Evolutionary conservation across 2,113 vertebrate genomes (phyloP), one percentile per base, ranked within the genome.

Genomic region (Rhea pennata): DNA sequence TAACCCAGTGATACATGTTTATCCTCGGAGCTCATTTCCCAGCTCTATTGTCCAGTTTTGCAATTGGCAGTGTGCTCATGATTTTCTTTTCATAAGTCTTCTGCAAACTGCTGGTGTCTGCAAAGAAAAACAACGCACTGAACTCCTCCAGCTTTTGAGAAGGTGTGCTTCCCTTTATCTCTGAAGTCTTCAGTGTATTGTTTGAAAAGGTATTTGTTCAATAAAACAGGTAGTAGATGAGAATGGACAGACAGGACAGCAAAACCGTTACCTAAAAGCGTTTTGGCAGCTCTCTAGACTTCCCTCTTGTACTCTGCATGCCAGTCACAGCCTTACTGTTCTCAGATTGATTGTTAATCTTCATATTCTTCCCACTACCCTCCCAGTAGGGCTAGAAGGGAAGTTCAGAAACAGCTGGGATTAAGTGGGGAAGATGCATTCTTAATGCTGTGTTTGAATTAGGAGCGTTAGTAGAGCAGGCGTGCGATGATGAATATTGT

Each of bases 1-100:
- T 84, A 33, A 33, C 33, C 14, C 29, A 62, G 11, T 0, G 0
- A 67, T 40, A 36, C 2, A 2, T 40, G 39, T 91, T 81, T 0
- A 0, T 74, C 64, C 8, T 8, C 9, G 65, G 33, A 84, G 29
- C 26, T 77, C 13, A 14, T 81, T 87, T 96, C 56, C 42, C 12
- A 79, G n/a, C 36, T 79, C 31, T 74, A 12, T 61, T 91, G 31
- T 40, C 42, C 54, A 5, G 12, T 82, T 89, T 46, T 82, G 70
- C 26, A 91, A 46, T 31, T 65, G 65, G 10, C 33, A 81, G 62
- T 31, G 24, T 64, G 12, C 40, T 77, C 5, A 1, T 71, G 46
- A 72, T 21, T 78, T 89, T 67, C 15, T 72, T 86, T 84, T 71
- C 26, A 22, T 62, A 91, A 84, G 42, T 58, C 70, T 24, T 44